Evolutionary conservation across 1,140 invertebrate species (phyloP), one percentile per base, ranked within the genome.

Genomic region (Pseudachorutes palmiensis): DNA sequence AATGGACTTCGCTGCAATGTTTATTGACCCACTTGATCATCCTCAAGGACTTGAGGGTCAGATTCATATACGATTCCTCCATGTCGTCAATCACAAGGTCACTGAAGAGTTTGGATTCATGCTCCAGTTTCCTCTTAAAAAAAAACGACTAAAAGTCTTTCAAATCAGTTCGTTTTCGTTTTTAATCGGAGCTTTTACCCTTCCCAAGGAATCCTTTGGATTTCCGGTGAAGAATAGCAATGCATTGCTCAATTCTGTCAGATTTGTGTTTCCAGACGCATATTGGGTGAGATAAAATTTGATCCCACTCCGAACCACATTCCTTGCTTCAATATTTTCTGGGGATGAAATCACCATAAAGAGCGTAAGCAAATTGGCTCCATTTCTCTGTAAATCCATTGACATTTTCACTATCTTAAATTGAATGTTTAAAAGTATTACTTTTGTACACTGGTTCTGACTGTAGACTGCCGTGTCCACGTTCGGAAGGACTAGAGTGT

Each of bases 41-140:
- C 16, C 75, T 64, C 61, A 81, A 73, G 2, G 79, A 78, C 65
- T 81, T 81, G 14, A 79, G 69, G 2, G 80, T 80, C 33, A 81
- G 78, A 41, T 80, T 81, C 62, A 77, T 75, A 70, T 81, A 81
- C 26, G 68, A 72, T 63, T 81, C 80, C 28, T 75, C 62, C 55
- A 80, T 78, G 57, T 77, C 77, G 16, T 73, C 75, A 62, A 79
- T 76, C 22, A 80, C 72, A 12, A 81, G 71, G 62, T 81, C 80
- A 29, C 64, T 57, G 45, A 72, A 62, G n/a, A 66, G 33, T 26
- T 36, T 36, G n/a, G 28, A 51, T 66, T 66, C 64, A 22, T 55
- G 3, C 9, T 14, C 14, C 5, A 55, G 51, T 26, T 24, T 55
- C 51, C 24, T 14, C 51, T 55, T 9, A 55, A 55, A 55, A 45